A percentile compares a stretch with the other conserved stretches of the same genome.
These are phyloP conservation scores for Rhagonycha fulva DNA, from an alignment of 2,888 invertebrate genomes.

Conservation along the genomic window DNA sequence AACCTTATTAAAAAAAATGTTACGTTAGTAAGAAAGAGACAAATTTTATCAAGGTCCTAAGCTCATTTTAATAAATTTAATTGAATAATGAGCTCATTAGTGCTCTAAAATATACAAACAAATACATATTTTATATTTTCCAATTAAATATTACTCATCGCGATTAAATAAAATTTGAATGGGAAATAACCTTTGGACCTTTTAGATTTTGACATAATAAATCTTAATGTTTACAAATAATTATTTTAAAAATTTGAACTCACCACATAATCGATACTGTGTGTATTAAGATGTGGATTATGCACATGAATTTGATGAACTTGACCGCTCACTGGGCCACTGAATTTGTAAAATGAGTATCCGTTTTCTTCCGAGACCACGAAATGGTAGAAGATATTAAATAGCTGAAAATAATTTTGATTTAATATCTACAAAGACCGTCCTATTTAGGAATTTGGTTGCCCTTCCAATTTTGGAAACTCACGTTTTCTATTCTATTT, in stretches of 20 bases:
- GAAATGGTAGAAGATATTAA: not conserved
- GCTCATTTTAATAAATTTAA: not conserved
- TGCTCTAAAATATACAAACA: not conserved
- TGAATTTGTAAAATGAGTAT: conserved; percentile 73
- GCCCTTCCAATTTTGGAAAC: too few relatives aligned
- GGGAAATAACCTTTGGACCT: not conserved
- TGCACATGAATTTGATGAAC: conserved; percentile 62
- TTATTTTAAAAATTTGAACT: conserved; percentile 36
- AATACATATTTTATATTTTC: not conserved
- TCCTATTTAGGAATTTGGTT: too few relatives aligned
- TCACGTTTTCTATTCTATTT: too few relatives aligned
- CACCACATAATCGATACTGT: conserved; percentile 70
- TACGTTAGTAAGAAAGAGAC: not conserved
- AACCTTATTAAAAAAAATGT: not conserved
- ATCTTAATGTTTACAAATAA: not conserved
- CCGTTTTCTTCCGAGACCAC: conserved; percentile 39
- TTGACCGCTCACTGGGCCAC: conserved; percentile 74
- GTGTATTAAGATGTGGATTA: conserved; percentile 58
- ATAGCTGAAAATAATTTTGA: not conserved
- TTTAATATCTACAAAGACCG: not conserved
- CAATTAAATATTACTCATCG: not conserved
- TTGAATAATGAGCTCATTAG: not conserved
- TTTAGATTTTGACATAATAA: not conserved
- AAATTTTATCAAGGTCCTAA: not conserved
- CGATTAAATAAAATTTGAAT: not conserved